phyloP scores from a whole-genome alignment of 2,888 invertebrate species.

The Isoperla grammatica region DNA sequence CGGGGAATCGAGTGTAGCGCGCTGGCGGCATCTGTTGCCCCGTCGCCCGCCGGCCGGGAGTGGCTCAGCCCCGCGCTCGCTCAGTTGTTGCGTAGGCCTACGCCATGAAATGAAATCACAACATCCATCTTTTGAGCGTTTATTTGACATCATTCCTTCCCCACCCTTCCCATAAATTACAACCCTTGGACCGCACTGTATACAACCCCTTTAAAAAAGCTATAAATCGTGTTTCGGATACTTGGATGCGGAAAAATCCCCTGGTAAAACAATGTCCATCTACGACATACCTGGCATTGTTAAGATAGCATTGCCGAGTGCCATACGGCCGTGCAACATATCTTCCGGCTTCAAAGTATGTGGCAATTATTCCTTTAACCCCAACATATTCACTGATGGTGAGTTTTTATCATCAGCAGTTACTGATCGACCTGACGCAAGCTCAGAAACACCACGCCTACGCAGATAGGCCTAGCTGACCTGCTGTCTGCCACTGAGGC shows the following conservation, averaged over 20 bases:
- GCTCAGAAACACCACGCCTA: too few relatives aligned
- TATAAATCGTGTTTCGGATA: slow-evolving; percentile 32
- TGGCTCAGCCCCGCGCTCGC: too few relatives aligned
- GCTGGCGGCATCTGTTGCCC: too few relatives aligned
- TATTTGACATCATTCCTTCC: slow-evolving; percentile 41
- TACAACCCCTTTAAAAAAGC: slow-evolving; percentile 41
- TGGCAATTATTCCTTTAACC: slow-evolving; percentile 34
- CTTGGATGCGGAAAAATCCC: slow-evolving; percentile 26
- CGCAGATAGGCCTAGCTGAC: too few relatives aligned
- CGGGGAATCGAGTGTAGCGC: too few relatives aligned
- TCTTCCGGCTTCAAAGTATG: slow-evolving; percentile 30
- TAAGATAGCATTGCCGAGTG: not conserved
- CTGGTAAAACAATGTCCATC: slow-evolving; percentile 30
- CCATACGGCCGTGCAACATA: slow-evolving; percentile 32
- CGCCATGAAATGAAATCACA: too few relatives aligned
- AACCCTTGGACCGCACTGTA: slow-evolving; percentile 42
- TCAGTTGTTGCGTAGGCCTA: slow-evolving; percentile 38
- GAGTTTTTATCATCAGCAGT: slow-evolving; percentile 31
- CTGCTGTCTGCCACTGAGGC: too few relatives aligned
- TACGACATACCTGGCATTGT: slow-evolving; percentile 16
- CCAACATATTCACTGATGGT: slow-evolving; percentile 30
- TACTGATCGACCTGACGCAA: slow-evolving; percentile 31
- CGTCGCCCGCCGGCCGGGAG: too few relatives aligned
- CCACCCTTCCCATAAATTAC: slow-evolving; percentile 42
- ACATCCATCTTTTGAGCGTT: too few relatives aligned